These are phyloP conservation scores for Glomeris marginata DNA, from an alignment of 2,888 invertebrate genomes.

Conservation along the genomic window DNA sequence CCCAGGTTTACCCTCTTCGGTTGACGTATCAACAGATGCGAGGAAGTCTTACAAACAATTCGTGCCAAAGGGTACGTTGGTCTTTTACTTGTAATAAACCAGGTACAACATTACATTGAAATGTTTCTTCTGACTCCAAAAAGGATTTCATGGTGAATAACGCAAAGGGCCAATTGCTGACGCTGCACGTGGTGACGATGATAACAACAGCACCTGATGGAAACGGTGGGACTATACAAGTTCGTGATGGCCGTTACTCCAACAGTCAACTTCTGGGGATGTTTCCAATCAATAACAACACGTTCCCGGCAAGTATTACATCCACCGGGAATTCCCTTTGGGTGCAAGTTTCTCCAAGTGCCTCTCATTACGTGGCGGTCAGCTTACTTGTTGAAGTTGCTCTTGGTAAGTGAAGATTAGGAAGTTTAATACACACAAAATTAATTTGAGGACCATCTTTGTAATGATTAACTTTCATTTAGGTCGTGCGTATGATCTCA, in stretches of 20 bases:
- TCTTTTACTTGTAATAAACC: no score
- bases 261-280: slow-evolving; percentile 52
- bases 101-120: no score
- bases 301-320: slow-evolving; percentile 75
- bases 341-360: slow-evolving; percentile 59
- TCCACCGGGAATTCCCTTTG: slow-evolving; percentile 64
- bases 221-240: slow-evolving; percentile 55
- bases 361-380: slow-evolving; percentile 53
- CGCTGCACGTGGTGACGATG: slow-evolving; percentile 54
- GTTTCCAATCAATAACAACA: slow-evolving; percentile 63
- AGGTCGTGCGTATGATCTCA: slow-evolving; percentile 65
- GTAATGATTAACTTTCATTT: slow-evolving; percentile 13
- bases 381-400: slow-evolving; percentile 48
- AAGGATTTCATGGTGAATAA: background rate
- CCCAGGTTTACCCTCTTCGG: slow-evolving; percentile 74
- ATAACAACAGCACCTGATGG: slow-evolving; percentile 2
- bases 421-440: background rate
- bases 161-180: slow-evolving; percentile 53
- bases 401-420: background rate
- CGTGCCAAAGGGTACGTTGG: slow-evolving; percentile 48
- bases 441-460: no score
- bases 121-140: slow-evolving; percentile 11
- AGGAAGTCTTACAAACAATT: slow-evolving; percentile 50
- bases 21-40: slow-evolving; percentile 64
- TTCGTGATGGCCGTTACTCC: slow-evolving; percentile 60